Conservation (phyloP, 2,113 vertebrate genomes). For the Cyphomyrus discorhynchus region DNA sequence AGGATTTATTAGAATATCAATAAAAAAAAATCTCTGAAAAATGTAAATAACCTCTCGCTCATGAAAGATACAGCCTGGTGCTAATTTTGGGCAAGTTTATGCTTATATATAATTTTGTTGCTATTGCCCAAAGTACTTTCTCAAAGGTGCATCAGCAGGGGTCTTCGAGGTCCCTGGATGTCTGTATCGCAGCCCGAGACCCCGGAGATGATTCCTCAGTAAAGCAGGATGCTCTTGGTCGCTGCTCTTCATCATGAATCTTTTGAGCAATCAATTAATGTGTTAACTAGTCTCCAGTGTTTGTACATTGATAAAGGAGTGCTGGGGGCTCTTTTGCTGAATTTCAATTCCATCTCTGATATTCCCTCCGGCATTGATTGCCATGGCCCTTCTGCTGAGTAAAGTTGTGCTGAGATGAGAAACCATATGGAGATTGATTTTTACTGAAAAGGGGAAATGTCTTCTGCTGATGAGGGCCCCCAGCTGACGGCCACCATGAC, state of each 20-base stretch:
- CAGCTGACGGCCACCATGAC: background rate
- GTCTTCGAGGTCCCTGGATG: background rate
- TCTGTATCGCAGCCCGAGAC: background rate
- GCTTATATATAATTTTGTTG: background rate
- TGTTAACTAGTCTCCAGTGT: conserved; percentile 49
- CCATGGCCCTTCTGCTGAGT: conserved; percentile 23
- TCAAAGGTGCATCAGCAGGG: background rate
- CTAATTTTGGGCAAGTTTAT: background rate
- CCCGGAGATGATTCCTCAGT: conserved; percentile 11
- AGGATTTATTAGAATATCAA: background rate
- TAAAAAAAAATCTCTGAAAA: background rate
- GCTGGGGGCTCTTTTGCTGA: conserved; percentile 37
- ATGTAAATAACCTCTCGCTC: background rate
- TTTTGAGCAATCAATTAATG: conserved; percentile 47
- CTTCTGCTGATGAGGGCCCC: background rate
- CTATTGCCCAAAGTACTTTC: background rate
- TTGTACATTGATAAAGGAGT: conserved; percentile 42
- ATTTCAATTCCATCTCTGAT: conserved; percentile 54
- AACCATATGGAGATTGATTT: conserved; percentile 49
- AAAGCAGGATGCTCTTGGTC: background rate
- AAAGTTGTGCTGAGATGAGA: conserved; percentile 43
- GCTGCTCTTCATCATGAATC: conserved; percentile 35
- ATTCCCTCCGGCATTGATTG: conserved; percentile 53
- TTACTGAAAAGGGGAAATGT: conserved; percentile 26
- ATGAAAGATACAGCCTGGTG: background rate